phyloP scores from a whole-genome alignment of 2,113 vertebrate genomes.

The Mesocricetus auratus region DNA sequence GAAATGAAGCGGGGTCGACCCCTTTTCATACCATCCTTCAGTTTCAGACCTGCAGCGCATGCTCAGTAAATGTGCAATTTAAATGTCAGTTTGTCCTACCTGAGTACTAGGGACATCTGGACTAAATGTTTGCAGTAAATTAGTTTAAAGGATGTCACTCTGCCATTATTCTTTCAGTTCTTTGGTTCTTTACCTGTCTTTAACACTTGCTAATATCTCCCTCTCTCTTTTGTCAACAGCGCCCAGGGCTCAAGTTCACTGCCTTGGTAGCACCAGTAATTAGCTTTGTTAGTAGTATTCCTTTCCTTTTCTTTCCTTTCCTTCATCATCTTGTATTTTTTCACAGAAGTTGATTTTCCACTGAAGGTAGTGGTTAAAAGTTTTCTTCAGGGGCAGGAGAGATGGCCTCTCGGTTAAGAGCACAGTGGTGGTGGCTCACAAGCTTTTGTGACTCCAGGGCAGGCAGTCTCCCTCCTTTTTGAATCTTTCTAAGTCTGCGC shows the following conservation, averaged over 20 bases:
- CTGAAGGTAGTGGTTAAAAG: slow-evolving; percentile 23
- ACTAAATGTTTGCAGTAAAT: neutral
- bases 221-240: neutral
- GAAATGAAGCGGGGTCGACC: neutral
- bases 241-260: neutral
- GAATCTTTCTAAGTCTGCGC: slow-evolving; percentile 1
- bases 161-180: neutral
- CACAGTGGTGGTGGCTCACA: neutral
- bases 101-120: neutral
- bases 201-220: neutral
- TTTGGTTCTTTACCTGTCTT: slow-evolving; percentile 3
- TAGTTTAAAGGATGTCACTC: neutral
- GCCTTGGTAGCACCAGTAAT: neutral
- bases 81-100: neutral
- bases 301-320: neutral
- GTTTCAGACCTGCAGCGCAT: neutral
- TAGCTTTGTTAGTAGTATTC: slow-evolving; percentile 5
- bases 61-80: slow-evolving; percentile 33
- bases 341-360: slow-evolving; percentile 20
- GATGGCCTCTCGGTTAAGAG: neutral
- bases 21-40: neutral
- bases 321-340: neutral
- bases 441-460: neutral
- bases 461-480: neutral
- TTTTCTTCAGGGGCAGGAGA: neutral